Evolutionary conservation across 2,797 vertebrate genomes (phyloP).

Genomic region (Otolemur crassicaudatus): DNA sequence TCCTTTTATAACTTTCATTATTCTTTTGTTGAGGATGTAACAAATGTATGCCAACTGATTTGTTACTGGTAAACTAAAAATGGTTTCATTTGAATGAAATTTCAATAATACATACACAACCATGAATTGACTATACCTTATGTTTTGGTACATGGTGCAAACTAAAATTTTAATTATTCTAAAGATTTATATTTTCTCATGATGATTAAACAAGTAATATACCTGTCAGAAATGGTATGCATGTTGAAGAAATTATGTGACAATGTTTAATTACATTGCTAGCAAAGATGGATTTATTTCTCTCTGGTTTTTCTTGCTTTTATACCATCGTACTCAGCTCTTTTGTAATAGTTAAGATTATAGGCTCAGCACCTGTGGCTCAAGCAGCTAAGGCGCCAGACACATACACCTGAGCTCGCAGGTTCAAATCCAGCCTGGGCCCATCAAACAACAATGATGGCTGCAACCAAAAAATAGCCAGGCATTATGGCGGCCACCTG

Average conservation of each 20-base stretch:
- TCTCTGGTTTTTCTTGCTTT: constrained; percentile 12
- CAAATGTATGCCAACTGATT: not conserved
- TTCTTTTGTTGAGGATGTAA: constrained; percentile 14
- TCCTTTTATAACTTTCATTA: constrained; percentile 4
- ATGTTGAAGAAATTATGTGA: not conserved
- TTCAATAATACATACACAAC: not conserved
- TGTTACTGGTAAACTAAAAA: not conserved
- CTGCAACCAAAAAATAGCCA: no score
- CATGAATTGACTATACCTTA: not conserved
- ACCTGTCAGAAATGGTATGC: not conserved
- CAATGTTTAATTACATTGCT: not conserved
- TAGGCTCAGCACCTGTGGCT: not conserved
- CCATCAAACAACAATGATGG: no score
- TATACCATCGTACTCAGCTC: not conserved
- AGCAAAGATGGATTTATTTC: not conserved
- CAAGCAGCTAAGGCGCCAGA: no score
- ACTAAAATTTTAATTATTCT: not conserved
- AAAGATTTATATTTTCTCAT: constrained; percentile 28
- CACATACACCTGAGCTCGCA: no score
- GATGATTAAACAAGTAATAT: constrained; percentile 19
- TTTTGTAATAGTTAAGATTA: constrained; percentile 11
- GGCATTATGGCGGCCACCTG: no score
- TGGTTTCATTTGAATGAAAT: not conserved
- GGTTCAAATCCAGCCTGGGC: no score
- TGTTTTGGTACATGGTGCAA: not conserved